phyloP scores from a whole-genome alignment of 1,140 invertebrate genomes.

The Bombus confusus region DNA sequence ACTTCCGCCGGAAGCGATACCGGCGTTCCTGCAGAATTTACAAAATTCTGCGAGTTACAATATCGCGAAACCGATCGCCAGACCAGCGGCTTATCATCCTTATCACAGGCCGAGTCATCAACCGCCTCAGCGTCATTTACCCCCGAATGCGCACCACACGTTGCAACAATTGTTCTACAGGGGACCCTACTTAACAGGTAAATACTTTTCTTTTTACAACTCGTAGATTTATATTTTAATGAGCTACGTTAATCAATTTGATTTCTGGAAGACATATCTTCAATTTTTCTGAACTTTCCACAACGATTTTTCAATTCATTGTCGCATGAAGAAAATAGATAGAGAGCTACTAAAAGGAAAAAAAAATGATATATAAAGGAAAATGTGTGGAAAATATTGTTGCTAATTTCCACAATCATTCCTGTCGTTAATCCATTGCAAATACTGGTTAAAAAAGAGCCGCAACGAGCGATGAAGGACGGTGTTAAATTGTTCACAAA shows the following conservation, averaged over 20 bases:
- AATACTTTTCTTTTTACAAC: conserved; percentile 26
- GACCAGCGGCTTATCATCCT: conserved; percentile 81
- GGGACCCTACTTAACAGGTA: conserved; percentile 83
- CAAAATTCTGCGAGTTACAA: conserved; percentile 79
- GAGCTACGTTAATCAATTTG: too few species aligned
- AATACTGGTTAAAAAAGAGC: background rate
- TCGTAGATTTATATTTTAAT: background rate
- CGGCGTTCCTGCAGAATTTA: conserved; percentile 79
- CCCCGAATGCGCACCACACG: conserved; percentile 82
- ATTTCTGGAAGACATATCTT: background rate
- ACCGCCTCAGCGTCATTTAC: conserved; percentile 79
- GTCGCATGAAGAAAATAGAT: background rate
- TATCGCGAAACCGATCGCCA: conserved; percentile 84
- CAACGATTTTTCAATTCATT: background rate
- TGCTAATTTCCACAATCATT: background rate
- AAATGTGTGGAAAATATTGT: background rate
- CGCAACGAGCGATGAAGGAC: background rate
- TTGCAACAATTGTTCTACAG: conserved; percentile 82
- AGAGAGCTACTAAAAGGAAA: background rate
- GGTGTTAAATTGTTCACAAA: background rate
- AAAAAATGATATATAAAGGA: background rate
- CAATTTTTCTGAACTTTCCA: background rate
- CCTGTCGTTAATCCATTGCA: background rate
- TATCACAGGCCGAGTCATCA: conserved; percentile 81
- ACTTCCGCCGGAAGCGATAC: conserved; percentile 76